Base-by-base conservation (phyloP, 30 jellyfish, hydroid and myxozoan genomes). In the Aurelia aurita complex sp. Pacific region DNA sequence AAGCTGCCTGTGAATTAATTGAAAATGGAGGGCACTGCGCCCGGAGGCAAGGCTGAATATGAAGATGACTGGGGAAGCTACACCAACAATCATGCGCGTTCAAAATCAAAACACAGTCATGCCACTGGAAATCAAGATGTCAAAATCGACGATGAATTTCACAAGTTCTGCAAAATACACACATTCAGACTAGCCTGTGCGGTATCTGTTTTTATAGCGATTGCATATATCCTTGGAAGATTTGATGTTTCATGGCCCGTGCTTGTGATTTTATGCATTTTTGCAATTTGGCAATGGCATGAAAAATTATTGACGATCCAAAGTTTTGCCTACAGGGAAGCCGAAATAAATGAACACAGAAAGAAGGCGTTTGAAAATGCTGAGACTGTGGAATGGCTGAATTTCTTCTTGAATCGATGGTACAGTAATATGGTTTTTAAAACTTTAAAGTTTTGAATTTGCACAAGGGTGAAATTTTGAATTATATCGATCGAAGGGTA, bases 351-450 rank as follows among this genome's bases (percentile, higher is more conserved):
- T 33, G 97, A 94, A 60, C 97, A 94, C 60, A 82, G 99, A 55
- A 94, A 88, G 59, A 81, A 90, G 71, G 99, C 99, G 0, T 84
- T 94, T 57, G 94, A 77, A 14, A 96, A 89, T 55, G 92, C 99
- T 23, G 99, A 94, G 77, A 94, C 99, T 32, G 96, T 88, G 11
- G 99, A 94, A 53, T 94, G 99, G 99, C 79, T 94, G 14, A 94
- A 94, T 80, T 94, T 80, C 69, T 77, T 94, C 36, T 74, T 94
- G 33, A 94, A 94, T 81, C 88, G 99, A 23, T 94, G 99, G 99
- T 94, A 76, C 40, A 87, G 15, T 46, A 14, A 23, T 23, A 23
- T 23, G 29, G 29, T 23, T 23, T 23, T 23, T 23, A 23, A 23
- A 23, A 9, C 4, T 40, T 40, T 40, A 40, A 6, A 40, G 57